Evolutionary conservation across 1,140 invertebrate species (phyloP), one percentile per base, ranked within the genome.

Genomic region (Lordiphosa mommai): DNA sequence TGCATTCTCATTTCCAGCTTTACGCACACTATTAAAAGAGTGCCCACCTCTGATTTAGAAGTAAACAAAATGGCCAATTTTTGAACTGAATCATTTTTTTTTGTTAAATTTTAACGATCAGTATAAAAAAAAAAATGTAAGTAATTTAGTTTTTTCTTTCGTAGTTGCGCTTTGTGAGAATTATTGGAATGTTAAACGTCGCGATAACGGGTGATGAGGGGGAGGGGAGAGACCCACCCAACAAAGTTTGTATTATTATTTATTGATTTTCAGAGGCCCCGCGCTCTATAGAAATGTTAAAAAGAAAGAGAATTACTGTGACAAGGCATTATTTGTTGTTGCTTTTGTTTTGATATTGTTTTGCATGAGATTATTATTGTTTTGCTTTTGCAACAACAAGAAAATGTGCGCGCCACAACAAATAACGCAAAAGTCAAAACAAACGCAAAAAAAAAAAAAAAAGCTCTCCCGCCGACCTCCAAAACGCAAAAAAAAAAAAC

Each of bases 211-310:
- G 1, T 17, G 20, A 17, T 10, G 2, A 1, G 23, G 36, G 17
- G 13, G 9, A 12, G 7, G 16, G 48, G 2, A 49, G 29, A 23
- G 43, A 38, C 48, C 43, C 55, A 61, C 47, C 57, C 64, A 73
- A 64, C 60, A 67, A 76, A 82, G 71, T 20, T 20, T 72, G 76
- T 82, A 80, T 76, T 76, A 77, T 77, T 77, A 80, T 80, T 80
- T 80, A 80, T 80, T 80, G 76, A 80, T 80, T 80, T 80, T 71
- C 63, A 82, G 48, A 50, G 36, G 6, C 49, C 64, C 20, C 27
- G 32, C 29, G 6, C 47, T 29, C 12, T 23, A 16, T 12, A 27
- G 10, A 55, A 12, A 51, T 27, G 41, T 30, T 37, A 66, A 66
- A 16, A 36, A 41, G 10, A 41, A 61, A 65, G 30, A 41, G 34